Conservation (phyloP, 2,797 vertebrate genomes). For the Vultur gryphus region DNA sequence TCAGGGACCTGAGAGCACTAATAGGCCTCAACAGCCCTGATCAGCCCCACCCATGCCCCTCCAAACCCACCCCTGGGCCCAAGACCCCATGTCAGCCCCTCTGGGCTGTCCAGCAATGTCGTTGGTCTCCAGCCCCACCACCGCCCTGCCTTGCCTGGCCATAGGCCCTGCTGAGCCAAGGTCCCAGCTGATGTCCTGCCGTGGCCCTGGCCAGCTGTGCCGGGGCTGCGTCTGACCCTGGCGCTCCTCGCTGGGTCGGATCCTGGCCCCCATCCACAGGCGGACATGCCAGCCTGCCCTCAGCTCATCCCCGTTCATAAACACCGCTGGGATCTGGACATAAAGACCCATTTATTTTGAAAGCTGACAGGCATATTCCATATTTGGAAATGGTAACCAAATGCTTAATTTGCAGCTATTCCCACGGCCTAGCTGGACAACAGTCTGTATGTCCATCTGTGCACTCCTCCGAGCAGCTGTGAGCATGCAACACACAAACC, state of each 20-base stretch:
- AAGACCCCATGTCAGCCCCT: not conserved
- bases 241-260: too few species aligned
- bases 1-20: not conserved
- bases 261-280: too few species aligned
- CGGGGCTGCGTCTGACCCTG: not conserved
- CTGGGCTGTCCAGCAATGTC: too few species aligned
- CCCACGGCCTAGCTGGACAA: not conserved
- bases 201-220: not conserved
- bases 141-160: not conserved
- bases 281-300: too few species aligned
- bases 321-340: not conserved
- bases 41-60: not conserved
- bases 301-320: not conserved
- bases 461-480: not conserved
- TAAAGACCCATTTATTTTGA: not conserved
- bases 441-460: not conserved
- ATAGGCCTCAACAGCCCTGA: not conserved
- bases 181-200: not conserved
- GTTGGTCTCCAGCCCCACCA: not conserved
- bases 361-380: not conserved
- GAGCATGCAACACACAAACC: not conserved
- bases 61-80: not conserved
- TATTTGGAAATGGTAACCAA: not conserved
- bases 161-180: not conserved
- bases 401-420: not conserved